Conservation (phyloP, 1,140 invertebrate genomes). For the Cyclargus thomasi region DNA sequence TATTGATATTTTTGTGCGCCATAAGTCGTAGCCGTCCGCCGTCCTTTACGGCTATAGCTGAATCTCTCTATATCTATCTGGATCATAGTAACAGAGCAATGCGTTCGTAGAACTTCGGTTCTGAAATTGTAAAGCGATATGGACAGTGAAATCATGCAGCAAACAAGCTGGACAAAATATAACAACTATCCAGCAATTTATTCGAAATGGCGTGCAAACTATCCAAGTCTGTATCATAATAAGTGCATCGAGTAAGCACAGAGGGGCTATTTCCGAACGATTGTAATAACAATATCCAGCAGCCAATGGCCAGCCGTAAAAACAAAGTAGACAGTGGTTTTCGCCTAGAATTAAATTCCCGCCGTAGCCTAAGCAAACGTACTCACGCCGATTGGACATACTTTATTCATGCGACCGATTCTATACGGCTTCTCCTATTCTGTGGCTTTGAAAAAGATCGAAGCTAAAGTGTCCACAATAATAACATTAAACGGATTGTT, state of each 20-base stretch:
- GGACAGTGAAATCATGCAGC: too few relatives aligned
- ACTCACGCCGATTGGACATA: constrained; percentile 6
- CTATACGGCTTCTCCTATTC: constrained; percentile 19
- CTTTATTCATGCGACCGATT: constrained; percentile 12
- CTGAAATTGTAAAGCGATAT: background rate
- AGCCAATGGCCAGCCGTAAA: constrained; percentile 43
- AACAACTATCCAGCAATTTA: background rate
- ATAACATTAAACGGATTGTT: constrained; percentile 49
- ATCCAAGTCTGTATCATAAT: constrained; percentile 32
- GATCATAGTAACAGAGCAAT: too few relatives aligned
- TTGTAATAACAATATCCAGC: constrained; percentile 48
- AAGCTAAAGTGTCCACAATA: constrained; percentile 48
- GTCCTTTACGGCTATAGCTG: too few relatives aligned
- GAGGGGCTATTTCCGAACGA: constrained; percentile 36
- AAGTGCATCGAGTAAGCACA: constrained; percentile 40
- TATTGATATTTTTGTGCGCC: too few relatives aligned
- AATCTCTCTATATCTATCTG: too few relatives aligned
- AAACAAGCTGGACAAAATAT: background rate
- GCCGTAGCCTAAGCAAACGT: constrained; percentile 28
- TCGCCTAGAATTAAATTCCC: constrained; percentile 38
- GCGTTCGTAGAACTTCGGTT: background rate
- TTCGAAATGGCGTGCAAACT: constrained; percentile 33
- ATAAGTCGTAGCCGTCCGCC: too few relatives aligned
- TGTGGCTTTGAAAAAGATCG: constrained; percentile 34
- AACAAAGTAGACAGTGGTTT: constrained; percentile 45